Evolutionary conservation across 2,888 invertebrate genomes (phyloP), one percentile per base, ranked within the genome.

Genomic region (Campoplex capitator): DNA sequence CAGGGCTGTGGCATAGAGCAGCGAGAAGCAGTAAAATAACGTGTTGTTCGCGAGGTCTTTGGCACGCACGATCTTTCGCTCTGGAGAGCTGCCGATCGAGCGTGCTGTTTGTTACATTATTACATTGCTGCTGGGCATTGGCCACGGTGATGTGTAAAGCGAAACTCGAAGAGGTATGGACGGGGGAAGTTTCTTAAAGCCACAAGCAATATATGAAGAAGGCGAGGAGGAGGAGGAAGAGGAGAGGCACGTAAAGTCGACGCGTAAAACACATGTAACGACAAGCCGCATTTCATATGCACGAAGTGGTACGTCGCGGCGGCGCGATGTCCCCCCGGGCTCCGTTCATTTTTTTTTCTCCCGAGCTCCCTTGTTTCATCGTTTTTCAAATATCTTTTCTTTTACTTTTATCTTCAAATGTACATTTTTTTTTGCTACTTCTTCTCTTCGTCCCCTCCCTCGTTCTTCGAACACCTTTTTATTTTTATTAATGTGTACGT

Each of bases 211-310:
- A 71, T 71, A 80, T 67, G 79, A 32, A 70, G 58, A 28, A 77
- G 56, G 32, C 38, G 54, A 67, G 48, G 58, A 78, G 38, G 38
- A 4, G 38, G 38, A 38, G 38, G 38, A 4, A 6, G 38, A 38
- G 71, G 84, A 68, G 86, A 86, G 62, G 77, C 79, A 77, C 74
- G 76, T 83, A 77, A 81, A 86, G 84, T 73, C 86, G 84, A 84
- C 73, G 84, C 84, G 87, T 87, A 83, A 87, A 87, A 87, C 84
- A 84, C 84, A 83, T 84, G 84, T 87, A 83, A 83, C 82, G 82
- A 71, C 85, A 81, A 88, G 56, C 81, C 87, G 58, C 88, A 89
- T 89, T 87, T 88, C 89, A 90, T 89, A 90, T 89, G 88, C 91
- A 87, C 83, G 88, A 89, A 90, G 88, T 88, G 89, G 87, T 87